A percentile compares a stretch with the other conserved stretches of the same genome.
Evolutionary conservation across 2,888 invertebrate genomes (phyloP).

Genomic region (Agonopterix subpropinquella): DNA sequence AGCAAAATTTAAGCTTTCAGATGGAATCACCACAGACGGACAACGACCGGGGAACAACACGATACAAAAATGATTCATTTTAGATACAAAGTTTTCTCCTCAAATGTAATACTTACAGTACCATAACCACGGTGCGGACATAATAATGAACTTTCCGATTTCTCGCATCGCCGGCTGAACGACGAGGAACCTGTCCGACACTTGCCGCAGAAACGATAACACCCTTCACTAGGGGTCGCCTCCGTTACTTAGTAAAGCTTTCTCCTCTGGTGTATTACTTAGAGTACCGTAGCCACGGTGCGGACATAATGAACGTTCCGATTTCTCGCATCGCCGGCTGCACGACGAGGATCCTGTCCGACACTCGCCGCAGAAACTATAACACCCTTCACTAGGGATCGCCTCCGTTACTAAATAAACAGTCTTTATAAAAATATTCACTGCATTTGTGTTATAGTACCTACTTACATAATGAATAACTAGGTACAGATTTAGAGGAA

Average conservation of each 20-base stretch:
- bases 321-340: slow-evolving; percentile 24
- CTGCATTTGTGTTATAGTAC: no score
- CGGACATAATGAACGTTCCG: slow-evolving; percentile 16
- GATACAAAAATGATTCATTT: no score
- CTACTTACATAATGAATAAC: no score
- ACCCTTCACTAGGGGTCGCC: slow-evolving; percentile 6
- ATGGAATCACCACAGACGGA: no score
- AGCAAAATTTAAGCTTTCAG: no score
- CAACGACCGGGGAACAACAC: no score
- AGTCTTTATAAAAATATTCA: background rate
- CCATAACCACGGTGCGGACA: background rate
- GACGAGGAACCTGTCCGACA: slow-evolving; percentile 16
- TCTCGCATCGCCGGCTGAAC: slow-evolving; percentile 19
- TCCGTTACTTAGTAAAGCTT: background rate
- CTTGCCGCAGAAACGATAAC: slow-evolving; percentile 17
- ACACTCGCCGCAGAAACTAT: slow-evolving; percentile 16
- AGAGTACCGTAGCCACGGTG: background rate
- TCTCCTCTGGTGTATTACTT: no score
- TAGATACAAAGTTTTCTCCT: no score
- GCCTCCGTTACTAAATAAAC: background rate
- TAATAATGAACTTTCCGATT: slow-evolving; percentile 23
- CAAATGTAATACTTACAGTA: no score
- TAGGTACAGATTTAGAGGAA: no score
- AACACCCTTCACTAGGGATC: slow-evolving; percentile 10
- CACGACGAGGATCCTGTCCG: slow-evolving; percentile 15